Evolutionary conservation across 23 tunicate genomes (phyloP), one percentile per base, ranked within the genome.

Genomic region (Trididemnum clinides): DNA sequence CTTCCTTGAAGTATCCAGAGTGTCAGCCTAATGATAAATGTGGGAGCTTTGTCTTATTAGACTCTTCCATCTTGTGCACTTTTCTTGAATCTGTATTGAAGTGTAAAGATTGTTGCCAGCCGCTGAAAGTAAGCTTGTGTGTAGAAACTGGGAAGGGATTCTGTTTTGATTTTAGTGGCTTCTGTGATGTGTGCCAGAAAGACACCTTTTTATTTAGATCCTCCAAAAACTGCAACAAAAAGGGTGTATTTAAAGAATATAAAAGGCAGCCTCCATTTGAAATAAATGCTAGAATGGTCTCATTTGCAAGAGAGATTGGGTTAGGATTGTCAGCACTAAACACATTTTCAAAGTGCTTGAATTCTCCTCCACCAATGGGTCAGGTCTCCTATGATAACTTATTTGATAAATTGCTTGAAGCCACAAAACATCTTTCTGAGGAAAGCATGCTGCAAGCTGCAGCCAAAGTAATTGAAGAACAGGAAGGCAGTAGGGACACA

Each of bases 371-470:
- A 29, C 75, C 75, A 4, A 66, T 3, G 75, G 31, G 12, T 31
- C 6, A 31, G 37, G 6, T 66, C 31, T 37, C 22, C 4, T 59
- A 59, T 59, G 69, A 59, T 15, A 15, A 19, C 23, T 4, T 59
- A 4, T 59, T 59, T 21, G 27, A 59, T 4, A 59, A 59, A 66
- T 28, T 29, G 10, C 37, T 66, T 2, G 25, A 29, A 6, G 6
- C 37, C 12, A 29, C 75, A 2, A 66, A 66, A 66, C 2, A 3
- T 4, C 10, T 66, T 5, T 36, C 75, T 29, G 22, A 28, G 6
- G 37, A 29, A 28, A 66, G 75, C 37, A 66, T 66, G 75, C 7
- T 5, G 6, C 36, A 37, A 39, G 80, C 80, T 73, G 80, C 80
- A 5, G 29, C 1, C 18, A 57, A 73, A 38, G 54, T 37, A 3